Evolutionary conservation across 2,113 vertebrate species (phyloP).

Genomic region (Motacilla tschutschensis): DNA sequence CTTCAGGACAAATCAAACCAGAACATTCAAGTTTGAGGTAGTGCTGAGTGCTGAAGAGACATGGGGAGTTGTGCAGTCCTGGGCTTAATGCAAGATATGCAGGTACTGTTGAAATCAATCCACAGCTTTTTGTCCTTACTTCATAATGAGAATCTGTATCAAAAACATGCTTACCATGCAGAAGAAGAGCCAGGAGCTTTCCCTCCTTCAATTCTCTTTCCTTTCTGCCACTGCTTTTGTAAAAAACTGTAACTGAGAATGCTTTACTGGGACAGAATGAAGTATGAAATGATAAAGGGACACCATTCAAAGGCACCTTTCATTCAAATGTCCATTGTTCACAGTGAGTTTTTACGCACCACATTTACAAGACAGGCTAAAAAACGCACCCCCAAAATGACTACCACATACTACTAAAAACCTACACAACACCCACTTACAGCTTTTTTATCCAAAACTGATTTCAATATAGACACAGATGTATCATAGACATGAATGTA

Average conservation of each 20-base stretch:
- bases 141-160: not conserved
- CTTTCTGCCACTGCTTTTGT: not conserved
- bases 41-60: not conserved
- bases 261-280: not conserved
- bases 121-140: not conserved
- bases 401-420: not conserved
- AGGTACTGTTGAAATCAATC: not conserved
- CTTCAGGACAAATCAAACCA: not conserved
- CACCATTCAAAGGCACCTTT: not conserved
- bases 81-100: fast-evolving
- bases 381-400: not conserved
- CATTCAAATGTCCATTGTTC: not conserved
- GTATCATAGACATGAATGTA: not conserved
- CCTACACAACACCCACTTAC: not conserved
- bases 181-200: not conserved
- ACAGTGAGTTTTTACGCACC: not conserved
- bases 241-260: not conserved
- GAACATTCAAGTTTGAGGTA: not conserved
- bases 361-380: not conserved
- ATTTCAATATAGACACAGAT: not conserved
- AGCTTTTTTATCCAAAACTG: not conserved
- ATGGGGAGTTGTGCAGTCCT: fast-evolving
- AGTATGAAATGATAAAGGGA: not conserved
- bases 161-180: not conserved
- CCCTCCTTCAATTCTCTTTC: not conserved